Percentiles rank a stretch among this genome's conserved stretches.
These are phyloP conservation scores for Hoplodrina ambigua DNA, from an alignment of 2,888 invertebrate species.

Conservation along the genomic window DNA sequence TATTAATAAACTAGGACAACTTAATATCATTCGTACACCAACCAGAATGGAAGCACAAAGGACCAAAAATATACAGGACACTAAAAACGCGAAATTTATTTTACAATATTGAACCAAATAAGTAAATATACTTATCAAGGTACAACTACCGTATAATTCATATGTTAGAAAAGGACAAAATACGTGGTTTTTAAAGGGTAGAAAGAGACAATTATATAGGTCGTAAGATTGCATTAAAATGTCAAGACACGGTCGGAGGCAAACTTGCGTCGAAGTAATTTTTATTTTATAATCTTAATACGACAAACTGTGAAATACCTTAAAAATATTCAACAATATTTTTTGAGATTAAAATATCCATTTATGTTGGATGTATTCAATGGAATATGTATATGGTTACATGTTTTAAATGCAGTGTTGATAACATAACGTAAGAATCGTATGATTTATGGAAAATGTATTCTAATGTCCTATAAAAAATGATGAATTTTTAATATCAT, in stretches of 20 bases:
- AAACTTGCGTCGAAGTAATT: slow-evolving; percentile 48
- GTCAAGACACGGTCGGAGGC: slow-evolving; percentile 59
- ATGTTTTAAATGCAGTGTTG: slow-evolving; percentile 39
- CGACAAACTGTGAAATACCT: slow-evolving; percentile 66
- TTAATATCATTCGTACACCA: not conserved
- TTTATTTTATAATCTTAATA: slow-evolving; percentile 68
- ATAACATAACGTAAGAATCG: slow-evolving; percentile 11
- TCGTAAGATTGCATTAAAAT: slow-evolving; percentile 69
- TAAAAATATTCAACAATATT: slow-evolving; percentile 60
- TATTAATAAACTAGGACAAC: slow-evolving; percentile 11
- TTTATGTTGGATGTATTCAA: slow-evolving; percentile 15
- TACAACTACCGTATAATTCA: slow-evolving; percentile 40
- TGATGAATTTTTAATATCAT: slow-evolving; percentile 1
- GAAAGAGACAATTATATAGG: slow-evolving; percentile 49
- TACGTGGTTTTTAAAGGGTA: slow-evolving; percentile 17
- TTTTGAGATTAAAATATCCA: slow-evolving; percentile 50
- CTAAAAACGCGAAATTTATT: slow-evolving; percentile 40
- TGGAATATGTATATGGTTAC: slow-evolving; percentile 5
- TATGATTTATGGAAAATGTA: slow-evolving; percentile 38
- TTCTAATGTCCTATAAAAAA: slow-evolving; percentile 37
- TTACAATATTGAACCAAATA: slow-evolving; percentile 41
- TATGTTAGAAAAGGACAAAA: slow-evolving; percentile 36
- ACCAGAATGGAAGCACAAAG: slow-evolving; percentile 2
- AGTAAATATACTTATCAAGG: slow-evolving; percentile 48
- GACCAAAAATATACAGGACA: slow-evolving; percentile 4